Evolutionary conservation across 2,888 invertebrate species (phyloP).

Genomic region (Gari tellinella): DNA sequence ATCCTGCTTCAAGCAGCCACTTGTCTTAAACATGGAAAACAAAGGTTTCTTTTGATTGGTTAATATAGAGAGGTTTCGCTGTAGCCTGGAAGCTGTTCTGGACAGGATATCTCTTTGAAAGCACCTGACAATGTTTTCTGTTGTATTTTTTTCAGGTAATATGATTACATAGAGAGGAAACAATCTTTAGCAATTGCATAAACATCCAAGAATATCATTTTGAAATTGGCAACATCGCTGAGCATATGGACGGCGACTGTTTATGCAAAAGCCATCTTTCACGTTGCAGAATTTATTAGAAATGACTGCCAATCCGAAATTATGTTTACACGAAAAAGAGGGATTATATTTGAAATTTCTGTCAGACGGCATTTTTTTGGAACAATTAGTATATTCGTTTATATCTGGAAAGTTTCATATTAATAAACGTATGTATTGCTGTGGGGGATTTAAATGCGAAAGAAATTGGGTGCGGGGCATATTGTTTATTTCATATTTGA

Average conservation of each 20-base stretch:
- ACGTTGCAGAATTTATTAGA: constrained; percentile 54
- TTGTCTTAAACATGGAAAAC: no score
- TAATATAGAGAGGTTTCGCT: no score
- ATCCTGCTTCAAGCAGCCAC: no score
- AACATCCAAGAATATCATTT: constrained; percentile 46
- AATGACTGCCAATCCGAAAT: constrained; percentile 49
- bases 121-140: no score
- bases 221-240: constrained; percentile 30
- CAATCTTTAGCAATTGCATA: constrained; percentile 20
- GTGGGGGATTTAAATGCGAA: constrained; percentile 43
- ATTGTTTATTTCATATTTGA: constrained; percentile 64
- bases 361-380: constrained; percentile 37
- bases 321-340: constrained; percentile 48
- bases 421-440: constrained; percentile 22
- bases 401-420: constrained; percentile 54
- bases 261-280: constrained; percentile 52
- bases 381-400: constrained; percentile 58
- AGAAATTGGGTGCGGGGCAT: constrained; percentile 57
- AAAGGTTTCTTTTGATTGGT: no score
- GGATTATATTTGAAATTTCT: constrained; percentile 56
- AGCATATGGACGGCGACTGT: constrained; percentile 28
- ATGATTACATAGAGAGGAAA: no score
- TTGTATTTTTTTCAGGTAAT: no score
- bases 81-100: no score
- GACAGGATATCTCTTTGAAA: no score